Percentiles rank a stretch among this genome's conserved stretches.
Evolutionary conservation across 2,888 invertebrate genomes (phyloP).

Genomic region (Eurytoma californica): DNA sequence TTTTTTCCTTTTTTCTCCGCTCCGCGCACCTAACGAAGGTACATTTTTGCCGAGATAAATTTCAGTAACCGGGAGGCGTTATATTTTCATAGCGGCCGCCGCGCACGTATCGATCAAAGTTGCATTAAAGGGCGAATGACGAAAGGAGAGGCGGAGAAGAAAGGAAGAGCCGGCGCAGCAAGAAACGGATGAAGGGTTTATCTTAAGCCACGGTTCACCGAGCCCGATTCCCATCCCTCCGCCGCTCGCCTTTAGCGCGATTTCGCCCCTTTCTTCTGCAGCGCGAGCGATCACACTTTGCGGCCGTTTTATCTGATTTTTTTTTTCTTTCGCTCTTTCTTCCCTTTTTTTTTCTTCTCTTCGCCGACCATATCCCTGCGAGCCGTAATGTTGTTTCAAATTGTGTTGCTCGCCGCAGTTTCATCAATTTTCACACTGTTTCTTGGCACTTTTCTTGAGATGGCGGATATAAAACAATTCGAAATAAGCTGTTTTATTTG

Average conservation of each 20-base stretch:
- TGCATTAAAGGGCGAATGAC: slow-evolving; percentile 40
- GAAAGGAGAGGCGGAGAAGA: slow-evolving; percentile 1
- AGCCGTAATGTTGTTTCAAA: slow-evolving; percentile 19
- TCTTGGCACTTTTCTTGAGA: slow-evolving; percentile 9
- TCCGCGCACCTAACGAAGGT: too few relatives aligned
- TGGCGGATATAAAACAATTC: not conserved
- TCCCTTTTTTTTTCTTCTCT: not conserved
- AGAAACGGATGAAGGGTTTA: slow-evolving; percentile 74
- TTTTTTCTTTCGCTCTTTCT: slow-evolving; percentile 51
- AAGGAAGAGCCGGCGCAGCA: slow-evolving; percentile 59
- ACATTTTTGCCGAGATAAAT: not conserved
- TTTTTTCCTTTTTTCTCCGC: too few relatives aligned
- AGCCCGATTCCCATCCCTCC: slow-evolving; percentile 60
- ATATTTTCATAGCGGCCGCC: slow-evolving; percentile 32
- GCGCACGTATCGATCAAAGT: slow-evolving; percentile 43
- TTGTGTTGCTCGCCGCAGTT: slow-evolving; percentile 4
- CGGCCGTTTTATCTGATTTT: slow-evolving; percentile 64
- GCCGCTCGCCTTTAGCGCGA: slow-evolving; percentile 49
- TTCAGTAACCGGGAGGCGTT: not conserved
- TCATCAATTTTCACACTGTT: slow-evolving; percentile 21
- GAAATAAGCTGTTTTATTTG: too few relatives aligned
- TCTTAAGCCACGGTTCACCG: slow-evolving; percentile 73
- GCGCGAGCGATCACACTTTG: slow-evolving; percentile 71
- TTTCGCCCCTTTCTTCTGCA: slow-evolving; percentile 60
- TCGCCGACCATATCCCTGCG: not conserved